phyloP scores from a whole-genome alignment of 2,888 invertebrate genomes.

The Plagodis pulveraria region DNA sequence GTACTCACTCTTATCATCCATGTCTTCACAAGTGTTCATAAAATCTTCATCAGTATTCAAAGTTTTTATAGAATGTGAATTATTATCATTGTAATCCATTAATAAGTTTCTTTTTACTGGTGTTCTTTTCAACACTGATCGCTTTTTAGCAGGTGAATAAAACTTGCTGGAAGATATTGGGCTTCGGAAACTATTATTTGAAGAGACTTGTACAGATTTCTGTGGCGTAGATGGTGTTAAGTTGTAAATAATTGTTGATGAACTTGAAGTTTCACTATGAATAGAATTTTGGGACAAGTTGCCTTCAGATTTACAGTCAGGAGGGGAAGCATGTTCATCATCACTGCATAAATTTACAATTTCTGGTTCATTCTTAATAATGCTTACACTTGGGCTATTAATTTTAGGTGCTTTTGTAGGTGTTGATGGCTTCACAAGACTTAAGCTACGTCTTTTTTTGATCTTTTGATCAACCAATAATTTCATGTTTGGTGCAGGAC shows the following conservation, averaged over 20 bases:
- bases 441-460: conserved; percentile 51
- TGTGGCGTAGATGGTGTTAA: conserved; percentile 42
- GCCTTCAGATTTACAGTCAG: conserved; percentile 5
- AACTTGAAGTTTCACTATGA: conserved; percentile 16
- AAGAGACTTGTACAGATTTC: conserved; percentile 34
- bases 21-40: conserved; percentile 42
- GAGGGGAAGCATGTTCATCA: conserved; percentile 44
- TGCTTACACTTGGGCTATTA: conserved; percentile 13
- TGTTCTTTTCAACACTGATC: conserved; percentile 46
- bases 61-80: conserved; percentile 11
- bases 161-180: conserved; percentile 51
- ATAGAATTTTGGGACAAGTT: conserved; percentile 17
- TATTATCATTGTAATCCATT: conserved; percentile 31
- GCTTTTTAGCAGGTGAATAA: conserved; percentile 68
- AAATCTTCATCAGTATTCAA: conserved; percentile 37
- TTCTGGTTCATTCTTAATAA: conserved; percentile 25
- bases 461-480: conserved; percentile 30
- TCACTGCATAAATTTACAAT: conserved; percentile 58
- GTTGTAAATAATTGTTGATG: conserved; percentile 35
- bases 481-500: conserved; percentile 18
- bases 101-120: conserved; percentile 57
- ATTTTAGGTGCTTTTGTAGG: conserved; percentile 45
- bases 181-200: conserved; percentile 31
- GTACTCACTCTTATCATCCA: conserved; percentile 73
- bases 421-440: conserved; percentile 41